Conservation (phyloP, 2,113 vertebrate genomes). For the Cavia porcellus region DNA sequence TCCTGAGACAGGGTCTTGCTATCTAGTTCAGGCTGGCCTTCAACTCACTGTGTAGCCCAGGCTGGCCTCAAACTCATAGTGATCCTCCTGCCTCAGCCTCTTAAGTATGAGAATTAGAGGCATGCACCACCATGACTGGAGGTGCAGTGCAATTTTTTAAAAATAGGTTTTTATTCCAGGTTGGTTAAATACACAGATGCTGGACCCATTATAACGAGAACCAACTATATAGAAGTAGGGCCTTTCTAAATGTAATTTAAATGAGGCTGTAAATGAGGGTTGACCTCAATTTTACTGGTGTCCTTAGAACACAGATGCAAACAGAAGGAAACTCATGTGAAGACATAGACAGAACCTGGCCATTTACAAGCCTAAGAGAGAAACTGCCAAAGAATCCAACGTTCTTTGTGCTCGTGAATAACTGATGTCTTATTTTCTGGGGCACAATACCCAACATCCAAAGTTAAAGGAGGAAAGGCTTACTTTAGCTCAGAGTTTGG, state of each 20-base stretch:
- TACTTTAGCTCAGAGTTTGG: background rate
- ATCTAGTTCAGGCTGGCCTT: background rate
- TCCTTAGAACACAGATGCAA: background rate
- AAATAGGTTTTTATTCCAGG: background rate
- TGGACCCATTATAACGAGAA: background rate
- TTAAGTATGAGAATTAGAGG: background rate
- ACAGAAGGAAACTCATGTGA: background rate
- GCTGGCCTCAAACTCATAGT: background rate
- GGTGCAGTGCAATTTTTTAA: background rate
- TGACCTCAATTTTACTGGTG: background rate
- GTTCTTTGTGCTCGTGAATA: background rate
- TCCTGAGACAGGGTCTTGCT: background rate
- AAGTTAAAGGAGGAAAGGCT: background rate
- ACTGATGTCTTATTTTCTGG: background rate
- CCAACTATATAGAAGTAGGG: background rate
- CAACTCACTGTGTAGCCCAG: background rate
- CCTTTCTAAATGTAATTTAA: conserved; percentile 20
- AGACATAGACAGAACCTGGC: background rate
- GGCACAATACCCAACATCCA: background rate
- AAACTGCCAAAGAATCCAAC: background rate
- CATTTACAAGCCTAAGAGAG: background rate
- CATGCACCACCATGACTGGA: background rate
- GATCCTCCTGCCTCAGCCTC: background rate
- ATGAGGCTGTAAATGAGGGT: background rate
- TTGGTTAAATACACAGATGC: background rate